Conservation (phyloP, 2,888 invertebrate genomes). For the Drosophila kambysellisi region DNA sequence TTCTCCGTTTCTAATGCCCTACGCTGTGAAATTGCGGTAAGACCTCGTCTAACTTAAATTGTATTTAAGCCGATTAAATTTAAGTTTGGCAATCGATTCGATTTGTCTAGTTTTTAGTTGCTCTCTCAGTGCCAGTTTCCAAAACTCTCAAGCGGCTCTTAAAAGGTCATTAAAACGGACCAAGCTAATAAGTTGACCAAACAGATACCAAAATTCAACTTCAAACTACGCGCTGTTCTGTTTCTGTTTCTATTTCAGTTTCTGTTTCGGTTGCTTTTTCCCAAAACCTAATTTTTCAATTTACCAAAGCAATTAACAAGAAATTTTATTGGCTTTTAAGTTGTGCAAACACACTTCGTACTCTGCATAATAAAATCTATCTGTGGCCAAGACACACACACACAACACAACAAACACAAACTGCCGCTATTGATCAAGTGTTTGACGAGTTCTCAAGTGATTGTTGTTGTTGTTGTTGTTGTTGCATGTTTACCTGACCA, state of each 20-base stretch:
- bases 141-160: slow-evolving; percentile 18
- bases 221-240: slow-evolving; percentile 54
- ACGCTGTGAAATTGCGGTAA: slow-evolving; percentile 8
- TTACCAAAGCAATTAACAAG: slow-evolving; percentile 78
- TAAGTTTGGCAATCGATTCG: slow-evolving; percentile 68
- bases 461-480: slow-evolving; percentile 21
- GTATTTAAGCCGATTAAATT: slow-evolving; percentile 75
- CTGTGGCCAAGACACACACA: slow-evolving; percentile 53
- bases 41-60: slow-evolving; percentile 60
- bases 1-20: slow-evolving; percentile 3
- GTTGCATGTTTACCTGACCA: slow-evolving; percentile 48
- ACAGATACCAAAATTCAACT: slow-evolving; percentile 21
- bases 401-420: slow-evolving; percentile 19
- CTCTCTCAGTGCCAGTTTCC: background rate
- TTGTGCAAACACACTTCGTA: slow-evolving; percentile 65
- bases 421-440: slow-evolving; percentile 74
- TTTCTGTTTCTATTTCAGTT: background rate
- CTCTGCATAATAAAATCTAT: slow-evolving; percentile 59
- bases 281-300: slow-evolving; percentile 80
- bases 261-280: slow-evolving; percentile 50
- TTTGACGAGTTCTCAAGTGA: slow-evolving; percentile 63
- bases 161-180: slow-evolving; percentile 72
- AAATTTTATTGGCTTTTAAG: slow-evolving; percentile 80
- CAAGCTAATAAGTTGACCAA: slow-evolving; percentile 70
- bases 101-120: slow-evolving; percentile 64